Conservation (phyloP, 2,888 invertebrate species). For the Sepiola atlantica region DNA sequence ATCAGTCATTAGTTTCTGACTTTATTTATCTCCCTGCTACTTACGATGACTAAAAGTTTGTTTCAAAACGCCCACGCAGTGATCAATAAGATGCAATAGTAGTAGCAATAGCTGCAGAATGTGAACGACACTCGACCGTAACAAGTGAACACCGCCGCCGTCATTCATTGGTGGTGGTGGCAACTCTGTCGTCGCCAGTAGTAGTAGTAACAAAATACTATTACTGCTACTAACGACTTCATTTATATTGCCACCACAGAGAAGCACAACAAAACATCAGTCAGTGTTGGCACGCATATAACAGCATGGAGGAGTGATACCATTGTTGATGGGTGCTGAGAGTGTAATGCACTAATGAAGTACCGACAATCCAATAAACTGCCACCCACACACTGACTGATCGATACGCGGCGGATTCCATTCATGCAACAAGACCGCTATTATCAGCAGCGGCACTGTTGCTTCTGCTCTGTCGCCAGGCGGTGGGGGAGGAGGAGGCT, state of each 20-base stretch:
- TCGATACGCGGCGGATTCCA: not conserved
- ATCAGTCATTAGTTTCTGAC: not conserved
- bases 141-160: not conserved
- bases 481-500: not conserved
- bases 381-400: not conserved
- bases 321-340: not conserved
- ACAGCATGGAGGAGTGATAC: not conserved
- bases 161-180: not conserved
- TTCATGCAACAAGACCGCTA: not conserved
- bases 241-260: not conserved
- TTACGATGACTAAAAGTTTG: not conserved
- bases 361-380: conserved; percentile 22
- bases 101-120: not conserved
- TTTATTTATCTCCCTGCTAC: not conserved
- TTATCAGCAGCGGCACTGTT: not conserved
- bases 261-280: not conserved
- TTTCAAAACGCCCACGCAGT: not conserved
- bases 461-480: not conserved
- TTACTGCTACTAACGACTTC: not conserved
- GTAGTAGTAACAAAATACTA: not conserved
- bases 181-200: not conserved
- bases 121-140: not conserved
- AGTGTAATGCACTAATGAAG: conserved; percentile 6
- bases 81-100: not conserved
- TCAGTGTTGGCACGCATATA: conserved; percentile 14